These are phyloP conservation scores for Aepyceros melampus DNA, from an alignment of 2,113 vertebrate genomes.

Conservation along the genomic window DNA sequence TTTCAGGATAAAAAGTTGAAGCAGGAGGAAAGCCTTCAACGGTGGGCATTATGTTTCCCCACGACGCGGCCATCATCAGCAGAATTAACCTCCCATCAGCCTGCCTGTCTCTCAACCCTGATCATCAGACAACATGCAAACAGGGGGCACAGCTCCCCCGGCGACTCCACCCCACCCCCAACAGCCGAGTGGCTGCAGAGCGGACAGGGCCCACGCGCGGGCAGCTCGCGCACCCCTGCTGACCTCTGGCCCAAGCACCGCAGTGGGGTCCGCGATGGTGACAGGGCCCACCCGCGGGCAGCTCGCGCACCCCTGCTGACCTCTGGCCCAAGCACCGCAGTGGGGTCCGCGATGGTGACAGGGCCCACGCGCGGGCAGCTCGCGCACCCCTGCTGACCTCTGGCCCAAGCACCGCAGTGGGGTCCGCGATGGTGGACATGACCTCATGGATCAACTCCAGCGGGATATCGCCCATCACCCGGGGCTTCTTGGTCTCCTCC, in stretches of 20 bases:
- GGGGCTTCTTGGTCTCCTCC: constrained; percentile 92
- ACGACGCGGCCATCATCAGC: background rate
- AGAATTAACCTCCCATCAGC: background rate
- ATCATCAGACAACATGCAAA: background rate
- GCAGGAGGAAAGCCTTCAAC: background rate
- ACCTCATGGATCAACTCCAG: constrained; percentile 97
- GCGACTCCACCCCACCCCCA: background rate
- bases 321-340: constrained; percentile 91
- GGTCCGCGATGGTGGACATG: constrained; percentile 98
- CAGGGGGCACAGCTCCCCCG: background rate
- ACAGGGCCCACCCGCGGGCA: background rate
- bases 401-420: constrained; percentile 90
- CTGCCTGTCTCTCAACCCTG: background rate
- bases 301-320: constrained; percentile 73
- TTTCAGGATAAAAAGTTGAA: background rate
- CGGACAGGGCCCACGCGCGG: background rate
- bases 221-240: constrained; percentile 46
- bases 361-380: background rate
- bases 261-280: constrained; percentile 94
- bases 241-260: constrained; percentile 92
- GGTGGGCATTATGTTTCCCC: background rate
- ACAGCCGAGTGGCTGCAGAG: background rate
- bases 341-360: constrained; percentile 93
- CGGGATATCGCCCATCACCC: constrained; percentile 95
- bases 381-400: constrained; percentile 82